Evolutionary conservation across 2,888 invertebrate genomes (phyloP).

Genomic region (Mechanitis messenoides): DNA sequence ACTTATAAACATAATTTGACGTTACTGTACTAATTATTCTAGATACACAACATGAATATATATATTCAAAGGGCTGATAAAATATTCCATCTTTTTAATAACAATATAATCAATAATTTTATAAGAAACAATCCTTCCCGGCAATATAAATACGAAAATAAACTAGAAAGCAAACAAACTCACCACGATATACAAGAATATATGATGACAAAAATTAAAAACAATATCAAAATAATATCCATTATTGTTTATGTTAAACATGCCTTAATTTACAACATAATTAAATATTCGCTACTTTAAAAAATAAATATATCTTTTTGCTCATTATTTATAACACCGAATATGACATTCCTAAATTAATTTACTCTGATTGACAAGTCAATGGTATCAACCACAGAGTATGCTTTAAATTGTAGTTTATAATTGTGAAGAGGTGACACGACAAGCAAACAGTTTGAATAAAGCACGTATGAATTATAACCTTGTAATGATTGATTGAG

Average conservation of each 20-base stretch:
- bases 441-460: too few relatives aligned
- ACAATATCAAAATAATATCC: slow-evolving; percentile 57
- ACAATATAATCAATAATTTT: slow-evolving; percentile 27
- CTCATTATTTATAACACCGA: slow-evolving; percentile 6
- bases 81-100: slow-evolving; percentile 8
- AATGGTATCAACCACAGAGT: too few relatives aligned
- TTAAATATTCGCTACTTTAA: too few relatives aligned
- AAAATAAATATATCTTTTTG: slow-evolving; percentile 16
- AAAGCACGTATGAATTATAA: too few relatives aligned
- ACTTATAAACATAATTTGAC: background rate
- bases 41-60: slow-evolving; percentile 18
- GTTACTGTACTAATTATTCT: too few relatives aligned
- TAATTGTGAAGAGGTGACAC: too few relatives aligned
- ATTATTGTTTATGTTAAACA: slow-evolving; percentile 47
- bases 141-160: slow-evolving; percentile 13
- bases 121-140: too few relatives aligned
- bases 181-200: slow-evolving; percentile 81
- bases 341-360: background rate
- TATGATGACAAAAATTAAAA: slow-evolving; percentile 57
- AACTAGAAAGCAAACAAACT: slow-evolving; percentile 30
- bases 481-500: too few relatives aligned
- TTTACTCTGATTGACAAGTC: too few relatives aligned
- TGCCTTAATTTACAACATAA: slow-evolving; percentile 24
- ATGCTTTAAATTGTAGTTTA: too few relatives aligned
- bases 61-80: background rate